Evolutionary conservation across 2,888 invertebrate species (phyloP).

Genomic region (Tiliacea citrago): DNA sequence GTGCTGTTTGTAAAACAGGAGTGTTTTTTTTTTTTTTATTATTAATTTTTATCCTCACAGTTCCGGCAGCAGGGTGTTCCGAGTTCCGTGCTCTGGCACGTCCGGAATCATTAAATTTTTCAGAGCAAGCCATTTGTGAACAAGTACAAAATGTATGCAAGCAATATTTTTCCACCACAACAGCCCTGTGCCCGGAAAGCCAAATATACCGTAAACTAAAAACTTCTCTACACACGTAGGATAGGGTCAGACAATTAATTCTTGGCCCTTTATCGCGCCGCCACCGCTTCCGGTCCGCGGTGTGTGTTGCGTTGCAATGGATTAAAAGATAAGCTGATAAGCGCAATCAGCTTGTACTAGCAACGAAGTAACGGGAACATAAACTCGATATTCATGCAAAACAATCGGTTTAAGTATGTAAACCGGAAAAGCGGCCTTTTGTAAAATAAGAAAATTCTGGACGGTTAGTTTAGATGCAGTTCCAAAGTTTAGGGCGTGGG

Average conservation of each 20-base stretch:
- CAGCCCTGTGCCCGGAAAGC: not conserved
- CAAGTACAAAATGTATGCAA: conserved; percentile 17
- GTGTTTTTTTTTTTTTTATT: no score
- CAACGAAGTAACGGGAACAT: not conserved
- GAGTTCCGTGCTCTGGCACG: not conserved
- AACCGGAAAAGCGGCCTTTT: not conserved
- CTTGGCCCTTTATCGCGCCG: conserved; percentile 4
- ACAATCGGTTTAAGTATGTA: not conserved
- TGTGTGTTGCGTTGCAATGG: not conserved
- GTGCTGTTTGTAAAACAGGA: conserved; percentile 6
- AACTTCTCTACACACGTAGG: not conserved
- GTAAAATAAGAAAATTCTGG: not conserved
- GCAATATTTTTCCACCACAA: not conserved
- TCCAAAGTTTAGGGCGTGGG: not conserved
- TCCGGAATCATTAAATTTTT: not conserved
- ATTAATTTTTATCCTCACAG: not conserved
- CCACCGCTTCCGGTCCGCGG: conserved; percentile 1
- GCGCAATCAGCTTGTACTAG: conserved; percentile 3
- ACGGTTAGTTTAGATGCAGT: not conserved
- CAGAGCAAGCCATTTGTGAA: conserved; percentile 18
- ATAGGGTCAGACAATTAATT: not conserved
- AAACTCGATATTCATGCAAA: conserved; percentile 1
- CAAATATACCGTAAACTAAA: no score
- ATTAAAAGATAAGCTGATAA: conserved; percentile 27
- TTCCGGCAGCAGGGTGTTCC: not conserved